phyloP scores from a whole-genome alignment of 1,140 invertebrate genomes.

The Arion vulgaris region DNA sequence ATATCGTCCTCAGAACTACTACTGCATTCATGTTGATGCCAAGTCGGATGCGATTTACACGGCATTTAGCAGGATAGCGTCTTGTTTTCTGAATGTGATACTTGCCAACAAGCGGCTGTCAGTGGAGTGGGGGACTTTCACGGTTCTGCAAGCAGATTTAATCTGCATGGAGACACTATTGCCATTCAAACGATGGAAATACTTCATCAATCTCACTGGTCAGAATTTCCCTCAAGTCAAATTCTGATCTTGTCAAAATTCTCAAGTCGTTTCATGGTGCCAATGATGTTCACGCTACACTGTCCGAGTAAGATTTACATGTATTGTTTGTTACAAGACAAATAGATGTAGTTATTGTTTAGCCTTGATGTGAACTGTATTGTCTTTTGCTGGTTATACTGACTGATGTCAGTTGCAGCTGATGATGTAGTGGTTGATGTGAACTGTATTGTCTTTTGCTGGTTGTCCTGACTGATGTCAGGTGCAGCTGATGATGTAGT shows the following conservation, averaged over 20 bases:
- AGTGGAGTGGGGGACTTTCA: conserved; percentile 55
- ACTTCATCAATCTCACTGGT: conserved; percentile 25
- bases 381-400: too few species aligned
- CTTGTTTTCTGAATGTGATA: conserved; percentile 60
- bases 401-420: too few species aligned
- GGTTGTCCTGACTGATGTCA: too few species aligned
- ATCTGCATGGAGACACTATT: conserved; percentile 63
- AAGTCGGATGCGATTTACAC: conserved; percentile 46
- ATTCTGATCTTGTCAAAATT: conserved; percentile 10
- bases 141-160: conserved; percentile 61
- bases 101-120: conserved; percentile 46
- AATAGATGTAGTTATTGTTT: too few species aligned
- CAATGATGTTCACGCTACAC: conserved; percentile 7
- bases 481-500: too few species aligned
- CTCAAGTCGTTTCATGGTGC: conserved; percentile 1
- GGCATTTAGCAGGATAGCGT: conserved; percentile 36
- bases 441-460: too few species aligned
- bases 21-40: conserved; percentile 65
- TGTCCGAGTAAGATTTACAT: not conserved
- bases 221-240: conserved; percentile 31
- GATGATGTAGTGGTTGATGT: too few species aligned
- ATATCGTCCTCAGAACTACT: conserved; percentile 66
- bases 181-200: conserved; percentile 40
- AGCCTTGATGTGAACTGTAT: too few species aligned
- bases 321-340: too few species aligned